Percentiles rank a stretch among this genome's conserved stretches.
phyloP scores from a whole-genome alignment of 2,113 vertebrate genomes.

The Corapipo altera region DNA sequence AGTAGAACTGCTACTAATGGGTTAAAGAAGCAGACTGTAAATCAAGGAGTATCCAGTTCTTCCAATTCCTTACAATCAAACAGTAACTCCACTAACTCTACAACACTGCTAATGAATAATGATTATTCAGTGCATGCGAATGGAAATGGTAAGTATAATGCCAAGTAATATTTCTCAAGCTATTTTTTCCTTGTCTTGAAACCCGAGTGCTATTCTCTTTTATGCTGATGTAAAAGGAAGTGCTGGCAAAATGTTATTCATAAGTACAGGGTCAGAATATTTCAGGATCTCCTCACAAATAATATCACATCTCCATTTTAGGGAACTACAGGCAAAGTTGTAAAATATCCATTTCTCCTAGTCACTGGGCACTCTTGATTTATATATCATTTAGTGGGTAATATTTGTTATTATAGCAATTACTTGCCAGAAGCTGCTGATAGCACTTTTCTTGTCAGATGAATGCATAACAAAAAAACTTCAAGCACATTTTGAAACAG shows the following conservation, averaged over 20 bases:
- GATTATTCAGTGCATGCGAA: constrained; percentile 76
- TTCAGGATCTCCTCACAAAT: not conserved
- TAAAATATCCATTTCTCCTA: not conserved
- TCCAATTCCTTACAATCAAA: constrained; percentile 82
- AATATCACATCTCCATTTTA: not conserved
- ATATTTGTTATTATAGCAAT: not conserved
- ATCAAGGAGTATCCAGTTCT: constrained; percentile 82
- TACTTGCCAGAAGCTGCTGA: not conserved
- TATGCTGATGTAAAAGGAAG: not conserved
- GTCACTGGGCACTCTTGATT: not conserved
- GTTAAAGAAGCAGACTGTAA: constrained; percentile 82
- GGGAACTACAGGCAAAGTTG: not conserved
- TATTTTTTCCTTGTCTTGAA: constrained; percentile 3
- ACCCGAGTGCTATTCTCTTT: not conserved
- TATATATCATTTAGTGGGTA: not conserved
- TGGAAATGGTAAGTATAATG: constrained; percentile 75
- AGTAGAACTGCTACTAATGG: constrained; percentile 82
- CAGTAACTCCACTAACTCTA: constrained; percentile 81
- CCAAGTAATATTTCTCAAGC: constrained; percentile 2
- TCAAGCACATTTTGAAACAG: not conserved
- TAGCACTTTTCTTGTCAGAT: not conserved
- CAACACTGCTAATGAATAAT: constrained; percentile 77
- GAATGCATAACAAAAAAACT: not conserved
- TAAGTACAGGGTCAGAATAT: not conserved
- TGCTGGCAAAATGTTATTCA: not conserved